These are phyloP conservation scores for Electrona antarctica DNA, from an alignment of 2,113 vertebrate species.

Conservation along the genomic window DNA sequence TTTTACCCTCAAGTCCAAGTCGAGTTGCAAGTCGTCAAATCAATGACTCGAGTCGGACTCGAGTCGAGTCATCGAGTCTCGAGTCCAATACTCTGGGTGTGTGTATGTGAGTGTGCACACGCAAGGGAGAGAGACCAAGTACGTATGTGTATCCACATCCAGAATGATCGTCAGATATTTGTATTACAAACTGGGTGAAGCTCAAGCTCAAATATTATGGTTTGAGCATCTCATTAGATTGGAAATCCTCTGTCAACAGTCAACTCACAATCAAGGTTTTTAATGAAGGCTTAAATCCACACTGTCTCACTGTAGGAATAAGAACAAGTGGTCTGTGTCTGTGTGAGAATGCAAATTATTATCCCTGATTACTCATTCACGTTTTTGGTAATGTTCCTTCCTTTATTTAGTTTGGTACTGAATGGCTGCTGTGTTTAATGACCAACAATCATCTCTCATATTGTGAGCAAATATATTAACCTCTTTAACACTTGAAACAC, in stretches of 20 bases:
- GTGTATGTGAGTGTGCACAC: not conserved
- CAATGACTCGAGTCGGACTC: too few relatives aligned
- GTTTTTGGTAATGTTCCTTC: not conserved
- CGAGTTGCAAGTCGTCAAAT: too few relatives aligned
- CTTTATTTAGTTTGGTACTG: too few relatives aligned
- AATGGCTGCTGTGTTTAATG: too few relatives aligned
- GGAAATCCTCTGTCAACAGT: slow-evolving; percentile 56
- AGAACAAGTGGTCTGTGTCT: not conserved
- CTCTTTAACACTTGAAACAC: too few relatives aligned
- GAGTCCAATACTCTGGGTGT: too few relatives aligned
- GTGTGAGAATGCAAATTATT: not conserved
- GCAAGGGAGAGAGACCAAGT: not conserved
- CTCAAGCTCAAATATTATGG: slow-evolving; percentile 64
- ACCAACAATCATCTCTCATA: too few relatives aligned
- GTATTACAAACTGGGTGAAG: slow-evolving; percentile 49
- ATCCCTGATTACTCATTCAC: not conserved
- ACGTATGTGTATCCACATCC: slow-evolving; percentile 48
- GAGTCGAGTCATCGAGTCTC: too few relatives aligned
- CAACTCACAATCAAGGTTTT: slow-evolving; percentile 43
- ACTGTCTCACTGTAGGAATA: slow-evolving; percentile 7
- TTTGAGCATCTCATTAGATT: slow-evolving; percentile 61
- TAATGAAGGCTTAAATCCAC: slow-evolving; percentile 56
- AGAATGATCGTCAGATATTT: slow-evolving; percentile 43
- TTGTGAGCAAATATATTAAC: too few relatives aligned
- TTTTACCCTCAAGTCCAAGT: too few relatives aligned